Percentiles rank a stretch among this genome's conserved stretches.
These are phyloP conservation scores for Drosophila villosipedis DNA, from an alignment of 2,888 invertebrate genomes.

Conservation along the genomic window DNA sequence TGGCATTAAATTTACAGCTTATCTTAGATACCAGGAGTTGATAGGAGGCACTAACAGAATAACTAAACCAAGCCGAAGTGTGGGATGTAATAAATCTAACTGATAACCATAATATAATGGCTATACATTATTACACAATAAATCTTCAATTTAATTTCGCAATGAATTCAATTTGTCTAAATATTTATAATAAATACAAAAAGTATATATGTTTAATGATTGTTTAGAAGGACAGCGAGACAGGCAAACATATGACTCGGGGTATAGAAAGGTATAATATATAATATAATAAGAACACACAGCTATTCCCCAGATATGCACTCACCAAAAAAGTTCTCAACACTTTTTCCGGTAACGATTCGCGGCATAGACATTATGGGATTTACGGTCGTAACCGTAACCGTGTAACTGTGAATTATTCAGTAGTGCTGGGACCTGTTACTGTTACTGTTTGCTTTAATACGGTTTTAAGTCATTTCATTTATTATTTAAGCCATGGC, in stretches of 20 bases:
- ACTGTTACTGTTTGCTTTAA: conserved; percentile 55
- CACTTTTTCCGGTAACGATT: conserved; percentile 23
- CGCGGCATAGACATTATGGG: conserved; percentile 46
- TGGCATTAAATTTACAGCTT: not conserved
- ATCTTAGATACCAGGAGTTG: not conserved
- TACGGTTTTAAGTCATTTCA: conserved; percentile 74
- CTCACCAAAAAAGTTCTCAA: conserved; percentile 12
- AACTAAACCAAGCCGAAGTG: not conserved
- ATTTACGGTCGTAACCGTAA: conserved; percentile 31
- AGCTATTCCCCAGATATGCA: conserved; percentile 21
- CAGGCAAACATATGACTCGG: not conserved
- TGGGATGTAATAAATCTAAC: not conserved
- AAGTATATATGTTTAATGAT: not conserved
- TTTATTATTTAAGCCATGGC: conserved; percentile 70
- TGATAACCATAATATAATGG: not conserved
- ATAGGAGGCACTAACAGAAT: not conserved
- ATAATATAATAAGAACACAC: conserved; percentile 2
- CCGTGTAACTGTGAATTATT: conserved; percentile 54
- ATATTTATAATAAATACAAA: no score
- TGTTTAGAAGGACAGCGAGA: not conserved
- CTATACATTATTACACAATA: not conserved
- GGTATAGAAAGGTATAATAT: not conserved
- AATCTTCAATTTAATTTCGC: not conserved
- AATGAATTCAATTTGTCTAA: not conserved
- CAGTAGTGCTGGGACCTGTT: conserved; percentile 36